Conservation (phyloP, 2,888 invertebrate species). For the Microctonus hyperodae region DNA sequence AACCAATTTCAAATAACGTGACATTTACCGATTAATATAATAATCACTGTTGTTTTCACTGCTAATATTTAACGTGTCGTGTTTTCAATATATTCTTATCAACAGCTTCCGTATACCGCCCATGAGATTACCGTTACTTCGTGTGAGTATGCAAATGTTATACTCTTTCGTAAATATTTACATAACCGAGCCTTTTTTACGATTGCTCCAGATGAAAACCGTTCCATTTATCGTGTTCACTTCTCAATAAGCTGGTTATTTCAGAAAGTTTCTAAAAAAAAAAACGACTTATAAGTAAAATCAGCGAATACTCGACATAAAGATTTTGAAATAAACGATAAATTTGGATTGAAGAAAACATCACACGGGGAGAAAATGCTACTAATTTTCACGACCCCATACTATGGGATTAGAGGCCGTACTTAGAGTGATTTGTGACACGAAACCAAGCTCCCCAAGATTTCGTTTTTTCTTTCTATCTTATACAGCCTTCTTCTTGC, state of each 20-base stretch:
- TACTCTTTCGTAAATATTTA: background rate
- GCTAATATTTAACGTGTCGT: too few relatives aligned
- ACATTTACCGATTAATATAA: background rate
- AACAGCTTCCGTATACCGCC: too few relatives aligned
- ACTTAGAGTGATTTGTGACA: constrained; percentile 53
- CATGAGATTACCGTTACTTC: too few relatives aligned
- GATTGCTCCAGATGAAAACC: background rate
- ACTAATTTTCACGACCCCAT: constrained; percentile 30
- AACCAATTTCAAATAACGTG: background rate
- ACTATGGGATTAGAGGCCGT: constrained; percentile 29
- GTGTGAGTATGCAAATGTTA: background rate
- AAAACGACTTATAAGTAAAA: background rate
- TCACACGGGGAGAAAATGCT: constrained; percentile 32
- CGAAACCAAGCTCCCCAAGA: constrained; percentile 45
- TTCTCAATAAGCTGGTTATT: background rate
- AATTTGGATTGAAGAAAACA: constrained; percentile 45
- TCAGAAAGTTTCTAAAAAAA: background rate
- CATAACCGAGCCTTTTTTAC: background rate
- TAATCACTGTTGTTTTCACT: too few relatives aligned
- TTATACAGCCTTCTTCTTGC: background rate
- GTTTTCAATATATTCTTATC: too few relatives aligned
- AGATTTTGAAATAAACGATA: constrained; percentile 40
- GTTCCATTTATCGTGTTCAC: background rate
- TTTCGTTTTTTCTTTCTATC: constrained; percentile 42
- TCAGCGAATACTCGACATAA: background rate